Percentiles rank a stretch among this genome's conserved stretches.
Conservation (phyloP, 2,113 vertebrate genomes). For the Dinomys branickii region DNA sequence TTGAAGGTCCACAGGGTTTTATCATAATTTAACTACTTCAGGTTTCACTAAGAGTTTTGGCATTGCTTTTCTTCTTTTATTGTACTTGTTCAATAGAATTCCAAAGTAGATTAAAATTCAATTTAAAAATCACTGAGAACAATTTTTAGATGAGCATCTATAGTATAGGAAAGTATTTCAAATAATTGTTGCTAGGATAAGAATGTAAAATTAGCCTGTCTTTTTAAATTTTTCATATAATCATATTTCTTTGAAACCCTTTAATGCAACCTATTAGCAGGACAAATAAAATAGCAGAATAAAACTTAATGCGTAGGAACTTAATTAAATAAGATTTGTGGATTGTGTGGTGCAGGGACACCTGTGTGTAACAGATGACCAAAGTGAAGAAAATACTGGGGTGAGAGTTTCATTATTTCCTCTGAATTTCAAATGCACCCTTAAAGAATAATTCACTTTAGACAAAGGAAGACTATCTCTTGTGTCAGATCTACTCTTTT, state of each 20-base stretch:
- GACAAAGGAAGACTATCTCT: neutral
- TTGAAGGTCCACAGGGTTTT: neutral
- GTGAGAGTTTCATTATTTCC: neutral
- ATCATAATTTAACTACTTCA: neutral
- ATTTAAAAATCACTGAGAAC: neutral
- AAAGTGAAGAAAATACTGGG: neutral
- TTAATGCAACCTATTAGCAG: neutral
- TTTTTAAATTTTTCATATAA: neutral
- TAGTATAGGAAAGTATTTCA: neutral
- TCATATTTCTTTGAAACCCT: neutral
- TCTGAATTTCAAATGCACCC: neutral
- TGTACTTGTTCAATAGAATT: neutral
- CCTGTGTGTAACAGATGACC: neutral
- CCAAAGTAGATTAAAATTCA: neutral
- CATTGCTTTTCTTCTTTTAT: neutral
- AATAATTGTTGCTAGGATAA: neutral
- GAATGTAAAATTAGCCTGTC: neutral
- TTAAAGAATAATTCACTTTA: slow-evolving; percentile 20
- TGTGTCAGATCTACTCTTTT: neutral
- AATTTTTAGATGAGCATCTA: neutral
- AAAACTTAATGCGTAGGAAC: neutral
- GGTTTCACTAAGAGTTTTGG: neutral
- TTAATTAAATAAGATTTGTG: neutral
- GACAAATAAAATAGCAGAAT: neutral
- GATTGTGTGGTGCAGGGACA: neutral